phyloP scores from a whole-genome alignment of 2,797 vertebrate genomes.

The Lateolabrax maculatus region DNA sequence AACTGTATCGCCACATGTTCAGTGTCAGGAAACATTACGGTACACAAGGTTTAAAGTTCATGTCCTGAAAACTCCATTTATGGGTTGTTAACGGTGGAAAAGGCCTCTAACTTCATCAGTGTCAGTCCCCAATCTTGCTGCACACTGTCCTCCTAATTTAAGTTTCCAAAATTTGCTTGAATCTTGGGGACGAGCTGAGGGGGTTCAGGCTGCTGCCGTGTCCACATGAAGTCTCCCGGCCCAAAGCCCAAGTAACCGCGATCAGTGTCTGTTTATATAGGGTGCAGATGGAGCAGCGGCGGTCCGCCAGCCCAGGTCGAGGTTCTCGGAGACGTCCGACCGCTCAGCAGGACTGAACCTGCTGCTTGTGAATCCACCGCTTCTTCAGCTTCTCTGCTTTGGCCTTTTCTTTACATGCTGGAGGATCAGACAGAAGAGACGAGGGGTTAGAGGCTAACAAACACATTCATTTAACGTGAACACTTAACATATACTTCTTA shows the following conservation, averaged over 20 bases:
- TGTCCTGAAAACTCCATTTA: neutral
- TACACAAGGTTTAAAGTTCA: neutral
- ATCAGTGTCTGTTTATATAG: neutral
- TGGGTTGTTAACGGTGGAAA: neutral
- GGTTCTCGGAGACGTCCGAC: neutral
- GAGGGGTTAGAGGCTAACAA: accelerated
- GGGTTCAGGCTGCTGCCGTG: neutral
- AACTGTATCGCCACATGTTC: neutral
- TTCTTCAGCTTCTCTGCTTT: constrained; percentile 89
- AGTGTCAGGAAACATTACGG: neutral
- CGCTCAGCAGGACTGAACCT: constrained; percentile 58
- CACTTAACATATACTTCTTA: too few relatives aligned
- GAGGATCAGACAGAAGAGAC: constrained; percentile 21
- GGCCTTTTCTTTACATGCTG: constrained; percentile 86
- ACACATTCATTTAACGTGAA: neutral
- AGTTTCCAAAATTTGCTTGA: neutral
- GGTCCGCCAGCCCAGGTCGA: too few relatives aligned
- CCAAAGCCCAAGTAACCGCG: too few relatives aligned
- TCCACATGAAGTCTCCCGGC: neutral
- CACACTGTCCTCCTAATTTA: neutral
- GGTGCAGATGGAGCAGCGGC: neutral
- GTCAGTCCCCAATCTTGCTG: too few relatives aligned
- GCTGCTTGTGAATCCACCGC: constrained; percentile 85
- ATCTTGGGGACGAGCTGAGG: neutral
- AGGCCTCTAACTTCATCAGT: neutral